Base-by-base conservation (phyloP, 1,140 invertebrate species). In the Bactericera cockerelli region DNA sequence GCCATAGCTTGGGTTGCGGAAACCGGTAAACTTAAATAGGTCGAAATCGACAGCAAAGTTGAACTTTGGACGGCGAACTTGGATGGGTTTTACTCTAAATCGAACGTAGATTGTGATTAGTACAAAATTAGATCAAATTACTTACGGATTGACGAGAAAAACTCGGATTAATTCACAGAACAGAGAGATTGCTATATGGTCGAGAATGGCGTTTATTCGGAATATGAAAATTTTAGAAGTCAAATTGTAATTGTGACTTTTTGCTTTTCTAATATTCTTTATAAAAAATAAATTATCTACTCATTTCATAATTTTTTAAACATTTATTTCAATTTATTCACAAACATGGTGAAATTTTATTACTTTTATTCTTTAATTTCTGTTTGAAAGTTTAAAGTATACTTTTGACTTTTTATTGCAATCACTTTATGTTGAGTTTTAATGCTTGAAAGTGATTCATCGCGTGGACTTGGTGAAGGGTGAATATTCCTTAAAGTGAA, bases 241-340 rank as follows among this genome's bases (percentile, higher is more conserved):
- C 19, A 63, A 59, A 55, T 31, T 57, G 33, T n/a, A 6, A 33
- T 2, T 56, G 58, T 57, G 31, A 24, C 55, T 24, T 26, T 31
- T n/a, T n/a, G n/a, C n/a, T n/a, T n/a, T n/a, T n/a, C n/a, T n/a
- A n/a, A n/a, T n/a, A n/a, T n/a, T n/a, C n/a, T n/a, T n/a, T n/a
- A n/a, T n/a, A n/a, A n/a, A n/a, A n/a, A n/a, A n/a, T n/a, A n/a
- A n/a, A n/a, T n/a, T n/a, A n/a, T n/a, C n/a, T n/a, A n/a, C n/a
- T n/a, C n/a, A n/a, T n/a, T n/a, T n/a, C n/a, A n/a, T n/a, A n/a
- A n/a, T n/a, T n/a, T n/a, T n/a, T n/a, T n/a, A n/a, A n/a, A n/a
- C n/a, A n/a, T n/a, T n/a, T n/a, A n/a, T n/a, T n/a, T n/a, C n/a
- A n/a, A n/a, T n/a, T n/a, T n/a, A n/a, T n/a, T n/a, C n/a, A n/a